Evolutionary conservation across 2,797 vertebrate species (phyloP), one percentile per base, ranked within the genome.

Genomic region (Pipistrellus pipistrellus): DNA sequence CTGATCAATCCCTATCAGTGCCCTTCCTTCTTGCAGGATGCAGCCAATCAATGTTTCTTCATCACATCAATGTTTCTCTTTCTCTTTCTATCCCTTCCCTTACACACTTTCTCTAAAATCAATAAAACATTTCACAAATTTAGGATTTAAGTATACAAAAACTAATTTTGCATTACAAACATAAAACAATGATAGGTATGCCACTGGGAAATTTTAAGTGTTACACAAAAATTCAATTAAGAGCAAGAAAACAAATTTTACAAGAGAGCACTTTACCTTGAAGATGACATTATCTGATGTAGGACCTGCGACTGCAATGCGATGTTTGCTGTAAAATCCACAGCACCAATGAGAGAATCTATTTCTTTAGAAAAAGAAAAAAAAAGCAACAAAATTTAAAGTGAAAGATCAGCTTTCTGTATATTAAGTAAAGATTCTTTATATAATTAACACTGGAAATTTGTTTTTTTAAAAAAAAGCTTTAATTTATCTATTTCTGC

Each of bases 261-360:
- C 25, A 25, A 75, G 72, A 89, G 17, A 6, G 5, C 51, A 97
- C 9, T 87, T 57, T 98, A 99, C 99, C 99, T 99, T 99, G 0
- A 98, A 98, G 80, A 98, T 98, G 53, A 99, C 98, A 78, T 99
- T 99, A 92, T 99, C 99, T 95, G 99, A 99, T 59, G 99, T 98
- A 92, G 98, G 97, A 99, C 99, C 53, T 9, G 53, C 53, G 3
- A 55, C 21, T 20, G 8, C 53, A 55, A 55, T 21, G 53, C 8
- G 20, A 57, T 8, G 53, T 9, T 55, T 55, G 0, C 53, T 57
- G 91, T 21, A 90, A 97, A 96, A 87, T 91, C 4, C 27, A 48
- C 85, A 95, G 76, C 10, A 85, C 64, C 87, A 80, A 71, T 81
- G 48, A 95, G 0, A 0, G 46, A 14, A 0, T 1, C 32, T 0